Evolutionary conservation across 2,888 invertebrate species (phyloP).

Genomic region (Isotomurus palustris): DNA sequence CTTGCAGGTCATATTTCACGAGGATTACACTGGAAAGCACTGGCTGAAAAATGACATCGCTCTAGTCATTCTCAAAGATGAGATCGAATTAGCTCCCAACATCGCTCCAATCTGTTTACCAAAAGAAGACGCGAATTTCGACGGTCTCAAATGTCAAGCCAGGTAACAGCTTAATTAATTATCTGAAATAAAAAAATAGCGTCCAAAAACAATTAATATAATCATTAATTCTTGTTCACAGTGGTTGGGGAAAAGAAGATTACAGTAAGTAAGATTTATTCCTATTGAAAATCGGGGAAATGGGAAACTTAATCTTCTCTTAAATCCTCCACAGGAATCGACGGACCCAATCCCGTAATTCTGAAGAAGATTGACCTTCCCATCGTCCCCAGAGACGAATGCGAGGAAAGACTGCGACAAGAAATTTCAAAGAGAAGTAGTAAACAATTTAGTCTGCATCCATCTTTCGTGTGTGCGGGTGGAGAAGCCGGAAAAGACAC

Average conservation of each 20-base stretch:
- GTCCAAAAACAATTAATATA: too few species aligned
- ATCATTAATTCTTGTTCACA: too few species aligned
- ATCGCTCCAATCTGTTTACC: slow-evolving; percentile 65
- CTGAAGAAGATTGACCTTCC: slow-evolving; percentile 71
- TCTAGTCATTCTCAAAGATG: slow-evolving; percentile 60
- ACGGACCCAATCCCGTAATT: slow-evolving; percentile 54
- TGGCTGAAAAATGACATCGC: slow-evolving; percentile 70
- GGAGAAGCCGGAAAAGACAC: slow-evolving; percentile 64
- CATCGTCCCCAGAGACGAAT: slow-evolving; percentile 58
- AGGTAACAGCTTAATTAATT: too few species aligned
- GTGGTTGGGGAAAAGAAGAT: slow-evolving; percentile 68
- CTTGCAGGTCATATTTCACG: slow-evolving; percentile 56
- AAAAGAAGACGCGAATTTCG: slow-evolving; percentile 51
- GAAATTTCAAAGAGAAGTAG: slow-evolving; percentile 66
- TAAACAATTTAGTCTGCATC: slow-evolving; percentile 60
- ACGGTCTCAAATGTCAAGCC: slow-evolving; percentile 59
- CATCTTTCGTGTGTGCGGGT: slow-evolving; percentile 71
- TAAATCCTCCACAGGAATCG: slow-evolving; percentile 14
- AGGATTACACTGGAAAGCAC: slow-evolving; percentile 58
- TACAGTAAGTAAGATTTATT: slow-evolving; percentile 57
- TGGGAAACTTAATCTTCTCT: not conserved
- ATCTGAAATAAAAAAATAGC: too few species aligned
- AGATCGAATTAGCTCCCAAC: slow-evolving; percentile 62
- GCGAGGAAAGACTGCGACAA: slow-evolving; percentile 59
- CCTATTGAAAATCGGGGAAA: not conserved